phyloP scores from a whole-genome alignment of 2,113 vertebrate species.

The Propithecus coquereli region DNA sequence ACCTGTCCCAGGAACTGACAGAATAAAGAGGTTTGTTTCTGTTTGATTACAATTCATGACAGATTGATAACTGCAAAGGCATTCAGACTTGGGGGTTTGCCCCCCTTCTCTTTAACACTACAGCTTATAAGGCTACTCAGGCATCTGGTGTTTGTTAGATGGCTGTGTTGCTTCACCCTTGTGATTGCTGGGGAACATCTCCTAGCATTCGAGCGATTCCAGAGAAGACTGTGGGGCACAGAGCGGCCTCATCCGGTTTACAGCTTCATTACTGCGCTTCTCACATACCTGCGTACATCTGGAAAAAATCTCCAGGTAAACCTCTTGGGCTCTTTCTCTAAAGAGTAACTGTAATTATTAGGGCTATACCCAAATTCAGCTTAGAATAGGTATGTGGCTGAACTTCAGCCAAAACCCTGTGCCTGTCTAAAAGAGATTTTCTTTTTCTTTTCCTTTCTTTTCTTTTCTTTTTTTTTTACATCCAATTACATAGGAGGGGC shows the following conservation, averaged over 20 bases:
- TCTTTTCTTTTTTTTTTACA: neutral
- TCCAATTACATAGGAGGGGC: constrained; percentile 55
- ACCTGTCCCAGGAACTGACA: neutral
- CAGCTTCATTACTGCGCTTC: constrained; percentile 76
- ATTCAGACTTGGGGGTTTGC: neutral
- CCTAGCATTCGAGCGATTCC: constrained; percentile 45
- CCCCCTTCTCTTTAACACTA: constrained; percentile 39
- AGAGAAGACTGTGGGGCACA: constrained; percentile 60
- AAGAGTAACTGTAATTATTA: constrained; percentile 76
- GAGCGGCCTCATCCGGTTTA: constrained; percentile 78
- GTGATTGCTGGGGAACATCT: constrained; percentile 71
- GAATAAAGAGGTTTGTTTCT: constrained; percentile 53
- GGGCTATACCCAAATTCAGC: constrained; percentile 71
- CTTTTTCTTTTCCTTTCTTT: neutral
- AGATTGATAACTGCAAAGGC: constrained; percentile 69
- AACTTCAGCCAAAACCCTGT: constrained; percentile 70
- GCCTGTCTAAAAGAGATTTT: constrained; percentile 63
- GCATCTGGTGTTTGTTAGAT: constrained; percentile 78
- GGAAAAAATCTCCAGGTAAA: constrained; percentile 83
- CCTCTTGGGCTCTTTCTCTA: constrained; percentile 77
- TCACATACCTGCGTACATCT: constrained; percentile 80
- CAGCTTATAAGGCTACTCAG: constrained; percentile 4
- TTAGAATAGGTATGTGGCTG: constrained; percentile 75
- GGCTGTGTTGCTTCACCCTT: constrained; percentile 63
- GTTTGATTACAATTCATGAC: constrained; percentile 59